phyloP scores from a whole-genome alignment of 2,888 invertebrate species.

The Acrocera orbiculus region DNA sequence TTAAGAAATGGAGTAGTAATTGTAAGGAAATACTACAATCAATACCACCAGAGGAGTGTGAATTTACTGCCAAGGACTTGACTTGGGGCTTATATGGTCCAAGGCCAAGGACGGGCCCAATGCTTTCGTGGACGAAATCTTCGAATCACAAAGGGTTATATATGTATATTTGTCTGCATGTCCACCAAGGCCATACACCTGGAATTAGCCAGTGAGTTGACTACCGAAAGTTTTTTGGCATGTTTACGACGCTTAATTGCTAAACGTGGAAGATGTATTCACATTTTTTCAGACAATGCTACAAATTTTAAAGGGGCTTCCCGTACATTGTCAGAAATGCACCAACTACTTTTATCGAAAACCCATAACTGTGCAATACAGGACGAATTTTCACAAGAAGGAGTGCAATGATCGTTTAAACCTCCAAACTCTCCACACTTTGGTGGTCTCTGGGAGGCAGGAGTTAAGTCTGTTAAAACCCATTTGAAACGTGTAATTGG shows the following conservation, averaged over 20 bases:
- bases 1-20: too few relatives aligned
- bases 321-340: neutral
- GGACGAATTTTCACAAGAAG: neutral
- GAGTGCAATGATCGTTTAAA: neutral
- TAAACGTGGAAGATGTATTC: slow-evolving; percentile 5
- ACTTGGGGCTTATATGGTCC: too few relatives aligned
- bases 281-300: slow-evolving; percentile 11
- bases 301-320: slow-evolving; percentile 11
- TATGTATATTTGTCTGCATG: too few relatives aligned
- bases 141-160: too few relatives aligned
- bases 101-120: too few relatives aligned
- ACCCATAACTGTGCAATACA: neutral
- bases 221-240: neutral
- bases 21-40: too few relatives aligned
- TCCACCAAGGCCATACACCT: too few relatives aligned
- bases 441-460: neutral
- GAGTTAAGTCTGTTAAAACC: neutral
- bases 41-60: too few relatives aligned
- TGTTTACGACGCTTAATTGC: slow-evolving; percentile 7
- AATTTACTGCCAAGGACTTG: too few relatives aligned
- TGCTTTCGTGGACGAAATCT: too few relatives aligned
- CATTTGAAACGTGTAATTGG: neutral
- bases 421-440: neutral
- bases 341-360: neutral
- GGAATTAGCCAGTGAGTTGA: neutral